Conservation (phyloP, 1,140 invertebrate species). For the Ctenoplectra terminalis region DNA sequence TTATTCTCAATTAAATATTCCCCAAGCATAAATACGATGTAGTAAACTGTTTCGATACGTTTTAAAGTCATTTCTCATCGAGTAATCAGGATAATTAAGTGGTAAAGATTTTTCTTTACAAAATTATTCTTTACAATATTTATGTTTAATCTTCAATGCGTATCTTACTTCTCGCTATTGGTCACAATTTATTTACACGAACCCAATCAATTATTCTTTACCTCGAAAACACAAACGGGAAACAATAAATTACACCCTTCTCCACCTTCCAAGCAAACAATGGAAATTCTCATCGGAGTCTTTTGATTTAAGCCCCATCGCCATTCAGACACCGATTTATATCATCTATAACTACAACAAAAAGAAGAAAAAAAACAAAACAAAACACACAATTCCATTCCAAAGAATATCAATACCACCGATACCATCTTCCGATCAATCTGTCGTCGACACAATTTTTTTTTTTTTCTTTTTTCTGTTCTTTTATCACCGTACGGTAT, state of each 20-base stretch:
- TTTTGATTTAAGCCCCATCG: background rate
- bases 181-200: background rate
- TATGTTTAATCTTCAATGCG: background rate
- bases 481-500: background rate
- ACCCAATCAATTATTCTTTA: background rate
- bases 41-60: background rate
- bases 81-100: background rate
- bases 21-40: background rate
- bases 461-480: too few relatives aligned
- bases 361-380: too few relatives aligned
- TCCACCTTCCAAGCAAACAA: background rate
- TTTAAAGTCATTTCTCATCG: background rate
- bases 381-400: background rate
- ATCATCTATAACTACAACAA: too few relatives aligned
- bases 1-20: background rate
- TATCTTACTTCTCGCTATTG: background rate
- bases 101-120: background rate
- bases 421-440: background rate
- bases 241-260: background rate
- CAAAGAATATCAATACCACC: background rate
- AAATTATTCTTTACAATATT: background rate
- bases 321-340: too few relatives aligned
- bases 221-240: background rate
- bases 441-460: too few relatives aligned
- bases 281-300: background rate